Conservation (phyloP, 2,113 vertebrate species). For the Neotoma lepida region DNA sequence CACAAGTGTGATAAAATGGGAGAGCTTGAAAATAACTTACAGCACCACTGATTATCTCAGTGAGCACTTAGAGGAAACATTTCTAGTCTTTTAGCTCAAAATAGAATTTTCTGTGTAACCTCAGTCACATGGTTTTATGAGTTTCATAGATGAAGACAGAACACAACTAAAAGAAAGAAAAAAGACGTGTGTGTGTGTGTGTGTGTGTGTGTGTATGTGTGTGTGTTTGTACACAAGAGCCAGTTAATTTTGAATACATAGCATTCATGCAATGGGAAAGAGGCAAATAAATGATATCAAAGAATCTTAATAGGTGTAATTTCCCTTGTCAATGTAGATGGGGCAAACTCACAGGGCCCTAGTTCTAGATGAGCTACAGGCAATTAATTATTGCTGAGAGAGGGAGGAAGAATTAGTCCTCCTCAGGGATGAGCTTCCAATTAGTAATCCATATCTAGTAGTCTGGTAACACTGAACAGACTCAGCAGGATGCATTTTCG, state of each 20-base stretch:
- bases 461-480: not conserved
- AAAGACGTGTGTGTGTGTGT: not conserved
- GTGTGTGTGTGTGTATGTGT: rapidly evolving
- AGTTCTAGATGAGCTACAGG: not conserved
- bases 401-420: not conserved
- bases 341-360: not conserved
- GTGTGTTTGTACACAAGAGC: rapidly evolving
- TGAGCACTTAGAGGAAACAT: constrained; percentile 33
- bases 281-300: constrained; percentile 34
- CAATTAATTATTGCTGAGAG: not conserved
- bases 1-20: not conserved
- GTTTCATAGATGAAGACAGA: not conserved
- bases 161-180: not conserved
- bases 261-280: not conserved
- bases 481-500: not conserved
- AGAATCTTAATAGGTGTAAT: not conserved
- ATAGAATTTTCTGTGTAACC: not conserved
- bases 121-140: not conserved
- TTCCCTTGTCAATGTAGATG: not conserved
- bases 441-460: not conserved
- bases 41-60: constrained; percentile 19
- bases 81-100: constrained; percentile 9
- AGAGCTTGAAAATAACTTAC: not conserved
- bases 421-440: not conserved
- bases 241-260: not conserved